phyloP scores from a whole-genome alignment of 2,113 vertebrate genomes.

The Colinus virginianus region DNA sequence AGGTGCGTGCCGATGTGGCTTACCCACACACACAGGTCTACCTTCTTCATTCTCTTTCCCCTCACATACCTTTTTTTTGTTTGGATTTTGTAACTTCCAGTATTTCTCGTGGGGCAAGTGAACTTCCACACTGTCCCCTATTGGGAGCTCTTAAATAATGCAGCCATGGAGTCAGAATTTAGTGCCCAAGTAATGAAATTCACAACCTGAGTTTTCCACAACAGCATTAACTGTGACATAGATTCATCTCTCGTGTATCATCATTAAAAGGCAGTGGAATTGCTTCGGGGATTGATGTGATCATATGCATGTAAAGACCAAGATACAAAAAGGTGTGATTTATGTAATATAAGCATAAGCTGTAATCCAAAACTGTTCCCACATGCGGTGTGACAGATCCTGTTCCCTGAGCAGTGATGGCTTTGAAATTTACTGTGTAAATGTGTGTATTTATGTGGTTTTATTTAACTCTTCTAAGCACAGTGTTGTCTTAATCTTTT shows the following conservation, averaged over 20 bases:
- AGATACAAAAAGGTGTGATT: conserved; percentile 62
- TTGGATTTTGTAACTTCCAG: neutral
- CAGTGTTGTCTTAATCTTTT: neutral
- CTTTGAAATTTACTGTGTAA: conserved; percentile 54
- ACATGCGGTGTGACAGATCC: neutral
- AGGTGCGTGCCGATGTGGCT: neutral
- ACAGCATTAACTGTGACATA: conserved; percentile 44
- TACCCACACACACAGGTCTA: neutral
- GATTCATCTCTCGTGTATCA: neutral
- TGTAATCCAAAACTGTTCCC: conserved; percentile 45
- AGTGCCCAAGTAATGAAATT: conserved; percentile 57
- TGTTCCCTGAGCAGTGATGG: conserved; percentile 22
- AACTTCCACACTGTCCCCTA: conserved; percentile 48
- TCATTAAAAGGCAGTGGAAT: conserved; percentile 64
- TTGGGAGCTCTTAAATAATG: conserved; percentile 37
- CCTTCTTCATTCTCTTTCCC: neutral
- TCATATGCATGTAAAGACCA: conserved; percentile 56
- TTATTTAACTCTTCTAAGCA: conserved; percentile 47
- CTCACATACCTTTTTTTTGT: neutral
- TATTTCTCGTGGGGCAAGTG: neutral
- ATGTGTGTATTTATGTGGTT: conserved; percentile 24
- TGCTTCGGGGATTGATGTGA: conserved; percentile 46
- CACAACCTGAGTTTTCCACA: conserved; percentile 13
- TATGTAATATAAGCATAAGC: conserved; percentile 60
- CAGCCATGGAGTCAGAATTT: conserved; percentile 36